Evolutionary conservation across 2,888 invertebrate species (phyloP), one percentile per base, ranked within the genome.

Genomic region (Hirtodrosophila histrioides): DNA sequence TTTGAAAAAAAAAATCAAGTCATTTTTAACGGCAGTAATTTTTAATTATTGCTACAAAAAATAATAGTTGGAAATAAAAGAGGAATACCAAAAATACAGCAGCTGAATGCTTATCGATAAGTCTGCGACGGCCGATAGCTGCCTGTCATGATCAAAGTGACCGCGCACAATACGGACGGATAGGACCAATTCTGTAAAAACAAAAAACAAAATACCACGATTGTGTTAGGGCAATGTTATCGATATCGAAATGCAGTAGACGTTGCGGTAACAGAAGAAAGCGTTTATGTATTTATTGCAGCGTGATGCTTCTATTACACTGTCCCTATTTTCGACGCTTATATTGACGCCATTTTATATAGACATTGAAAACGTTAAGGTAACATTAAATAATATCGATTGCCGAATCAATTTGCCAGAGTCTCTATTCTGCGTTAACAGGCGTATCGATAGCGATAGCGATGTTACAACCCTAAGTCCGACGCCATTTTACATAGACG

Each of bases 401-500:
- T 0, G 1, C 27, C 5, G 6, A 5, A 2, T 27, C 27, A 27
- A 27, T 48, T n/a, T 43, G n/a, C 1, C 24, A 5, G 23, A 35
- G 0, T 29, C 33, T 31, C 29, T 7, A 17, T 40, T 44, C 35
- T 62, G 29, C 24, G 37, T 37, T 51, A 48, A 49, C 29, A 64
- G 9, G 3, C 23, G 0, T 58, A 54, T 41, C 61, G 55, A 55
- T 50, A 45, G 9, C 41, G 10, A 44, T n/a, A n/a, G n/a, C n/a
- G n/a, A n/a, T 12, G 40, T 40, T 66, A 46, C 69, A 77, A 48
- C 77, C 56, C 79, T 63, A 68, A 37, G 11, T 35, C 1, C 56
- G 86, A 83, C 82, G 82, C 82, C 82, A 83, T 86, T 86, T 82
- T 82, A 85, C 65, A 72, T 17, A 66, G 62, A 54, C 44, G 29